These are phyloP conservation scores for Colaptes auratus DNA, from an alignment of 2,113 vertebrate genomes.

Conservation along the genomic window DNA sequence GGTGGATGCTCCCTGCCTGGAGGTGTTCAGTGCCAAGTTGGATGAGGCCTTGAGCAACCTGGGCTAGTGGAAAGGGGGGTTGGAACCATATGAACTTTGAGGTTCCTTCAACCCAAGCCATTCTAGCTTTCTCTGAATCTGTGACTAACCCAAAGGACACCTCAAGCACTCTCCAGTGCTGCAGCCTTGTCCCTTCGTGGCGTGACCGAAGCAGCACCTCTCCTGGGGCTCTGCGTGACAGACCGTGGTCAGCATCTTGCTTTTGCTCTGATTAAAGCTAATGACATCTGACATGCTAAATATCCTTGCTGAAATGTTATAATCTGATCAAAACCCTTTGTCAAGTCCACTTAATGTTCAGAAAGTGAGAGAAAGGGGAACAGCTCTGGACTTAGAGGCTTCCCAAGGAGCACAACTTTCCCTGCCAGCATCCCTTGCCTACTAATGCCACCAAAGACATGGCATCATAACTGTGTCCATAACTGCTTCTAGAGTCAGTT, in stretches of 20 bases:
- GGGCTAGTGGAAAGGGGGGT: no score
- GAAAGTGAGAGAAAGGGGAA: not conserved
- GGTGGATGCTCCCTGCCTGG: no score
- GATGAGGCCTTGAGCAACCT: no score
- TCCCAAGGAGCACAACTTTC: not conserved
- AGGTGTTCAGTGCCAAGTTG: no score
- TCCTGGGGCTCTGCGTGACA: not conserved
- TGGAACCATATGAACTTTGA: no score
- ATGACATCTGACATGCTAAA: conserved; percentile 38
- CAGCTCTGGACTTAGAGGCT: not conserved
- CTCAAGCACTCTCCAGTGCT: accelerated
- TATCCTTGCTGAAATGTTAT: conserved; percentile 28
- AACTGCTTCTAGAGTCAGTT: not conserved
- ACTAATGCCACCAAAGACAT: not conserved
- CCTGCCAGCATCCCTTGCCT: not conserved
- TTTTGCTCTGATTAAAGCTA: conserved; percentile 25
- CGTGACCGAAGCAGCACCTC: not conserved
- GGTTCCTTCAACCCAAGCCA: no score
- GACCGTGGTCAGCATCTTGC: not conserved
- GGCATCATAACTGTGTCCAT: accelerated
- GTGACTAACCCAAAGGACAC: not conserved
- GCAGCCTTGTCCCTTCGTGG: not conserved
- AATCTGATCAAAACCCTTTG: conserved; percentile 56
- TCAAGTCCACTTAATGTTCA: conserved; percentile 46
- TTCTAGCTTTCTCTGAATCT: no score